These are phyloP conservation scores for Mormyrops attenuatus DNA, from an alignment of 2,797 vertebrate genomes.

Conservation along the genomic window DNA sequence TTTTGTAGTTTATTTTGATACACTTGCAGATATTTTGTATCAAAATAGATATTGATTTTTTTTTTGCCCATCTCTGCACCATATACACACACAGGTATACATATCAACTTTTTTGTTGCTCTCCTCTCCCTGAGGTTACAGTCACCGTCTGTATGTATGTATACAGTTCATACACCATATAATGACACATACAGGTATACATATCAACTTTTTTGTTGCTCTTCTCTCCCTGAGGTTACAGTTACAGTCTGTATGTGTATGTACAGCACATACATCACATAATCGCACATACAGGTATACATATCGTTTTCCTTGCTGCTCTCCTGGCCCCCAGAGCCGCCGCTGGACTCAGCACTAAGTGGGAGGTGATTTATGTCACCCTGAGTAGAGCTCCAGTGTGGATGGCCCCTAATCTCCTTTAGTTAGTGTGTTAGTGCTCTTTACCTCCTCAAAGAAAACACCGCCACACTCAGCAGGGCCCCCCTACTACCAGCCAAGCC, in stretches of 20 bases:
- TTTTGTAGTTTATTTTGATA: not conserved
- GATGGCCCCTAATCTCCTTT: conserved; percentile 97
- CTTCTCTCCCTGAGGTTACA: not conserved
- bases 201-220: not conserved
- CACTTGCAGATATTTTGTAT: not conserved
- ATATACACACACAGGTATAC: not conserved
- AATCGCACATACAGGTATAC: not conserved
- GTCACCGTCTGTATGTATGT: not conserved
- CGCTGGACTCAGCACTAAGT: not conserved
- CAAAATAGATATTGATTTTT: not conserved
- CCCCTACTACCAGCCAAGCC: conserved; percentile 77
- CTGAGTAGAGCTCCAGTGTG: conserved; percentile 70
- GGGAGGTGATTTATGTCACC: conserved; percentile 62
- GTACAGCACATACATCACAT: not conserved
- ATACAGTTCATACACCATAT: not conserved
- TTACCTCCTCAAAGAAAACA: conserved; percentile 94
- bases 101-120: not conserved
- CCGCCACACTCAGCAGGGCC: conserved; percentile 70
- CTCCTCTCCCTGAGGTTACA: not conserved
- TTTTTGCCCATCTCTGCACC: not conserved
- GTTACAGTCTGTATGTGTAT: not conserved
- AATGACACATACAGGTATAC: not conserved
- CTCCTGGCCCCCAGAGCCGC: not conserved
- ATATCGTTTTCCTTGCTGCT: not conserved
- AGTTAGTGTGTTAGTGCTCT: conserved; percentile 89